phyloP scores from a whole-genome alignment of 2,888 invertebrate genomes.

The Macropis europaea region DNA sequence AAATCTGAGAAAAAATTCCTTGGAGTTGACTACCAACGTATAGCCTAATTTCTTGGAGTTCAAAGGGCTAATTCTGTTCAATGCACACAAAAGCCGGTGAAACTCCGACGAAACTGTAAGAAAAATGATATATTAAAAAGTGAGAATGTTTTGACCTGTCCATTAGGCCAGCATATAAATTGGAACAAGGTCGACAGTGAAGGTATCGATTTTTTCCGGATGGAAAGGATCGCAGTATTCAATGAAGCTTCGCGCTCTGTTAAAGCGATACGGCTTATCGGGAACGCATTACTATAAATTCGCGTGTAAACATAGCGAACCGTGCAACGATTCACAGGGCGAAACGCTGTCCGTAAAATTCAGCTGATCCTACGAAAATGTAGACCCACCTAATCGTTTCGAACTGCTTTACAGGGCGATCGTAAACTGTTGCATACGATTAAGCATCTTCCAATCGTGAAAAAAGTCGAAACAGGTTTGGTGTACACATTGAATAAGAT shows the following conservation, averaged over 20 bases:
- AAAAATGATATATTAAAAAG: too few relatives aligned
- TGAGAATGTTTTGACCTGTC: background rate
- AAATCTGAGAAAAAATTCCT: too few relatives aligned
- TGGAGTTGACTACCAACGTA: too few relatives aligned
- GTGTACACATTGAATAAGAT: too few relatives aligned
- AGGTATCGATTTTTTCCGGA: slow-evolving; percentile 27
- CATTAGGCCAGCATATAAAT: slow-evolving; percentile 1
- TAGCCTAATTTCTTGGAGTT: too few relatives aligned
- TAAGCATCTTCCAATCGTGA: slow-evolving; percentile 6
- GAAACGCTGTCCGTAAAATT: slow-evolving; percentile 63
- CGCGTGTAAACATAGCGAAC: slow-evolving; percentile 60
- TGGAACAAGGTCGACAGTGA: slow-evolving; percentile 27
- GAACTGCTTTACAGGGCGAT: slow-evolving; percentile 24
- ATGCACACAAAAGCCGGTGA: too few relatives aligned
- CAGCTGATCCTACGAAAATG: slow-evolving; percentile 61
- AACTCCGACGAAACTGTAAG: too few relatives aligned
- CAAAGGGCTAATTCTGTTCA: too few relatives aligned
- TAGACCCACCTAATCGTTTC: slow-evolving; percentile 42
- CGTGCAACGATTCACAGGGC: slow-evolving; percentile 44
- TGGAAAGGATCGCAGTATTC: slow-evolving; percentile 34
- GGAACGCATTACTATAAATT: slow-evolving; percentile 69
- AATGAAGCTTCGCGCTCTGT: slow-evolving; percentile 67
- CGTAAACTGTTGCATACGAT: slow-evolving; percentile 40
- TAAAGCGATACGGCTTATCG: slow-evolving; percentile 68
- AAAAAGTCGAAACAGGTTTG: too few relatives aligned